A percentile compares a stretch with the other conserved stretches of the same genome.
Evolutionary conservation across 2,888 invertebrate genomes (phyloP).

Genomic region (Cataglyphis cursor): DNA sequence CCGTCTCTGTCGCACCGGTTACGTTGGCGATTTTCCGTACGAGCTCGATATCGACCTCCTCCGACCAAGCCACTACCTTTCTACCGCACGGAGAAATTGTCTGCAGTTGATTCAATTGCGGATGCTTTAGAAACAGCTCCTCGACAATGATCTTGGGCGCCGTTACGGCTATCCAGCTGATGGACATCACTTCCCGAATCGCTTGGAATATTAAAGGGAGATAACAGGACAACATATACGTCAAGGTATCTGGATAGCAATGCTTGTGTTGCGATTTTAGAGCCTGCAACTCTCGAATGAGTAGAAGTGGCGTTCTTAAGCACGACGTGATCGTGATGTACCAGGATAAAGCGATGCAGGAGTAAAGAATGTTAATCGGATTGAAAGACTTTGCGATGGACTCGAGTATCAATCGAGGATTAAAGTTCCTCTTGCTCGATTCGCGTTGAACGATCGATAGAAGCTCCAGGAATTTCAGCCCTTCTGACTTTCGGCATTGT

Average conservation of each 20-base stretch:
- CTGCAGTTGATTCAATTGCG: conserved; percentile 88
- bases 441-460: conserved; percentile 79
- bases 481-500: conserved; percentile 77
- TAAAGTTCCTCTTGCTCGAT: conserved; percentile 80
- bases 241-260: conserved; percentile 83
- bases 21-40: conserved; percentile 89
- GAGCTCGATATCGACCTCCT: conserved; percentile 88
- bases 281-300: conserved; percentile 86
- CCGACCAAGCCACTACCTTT: conserved; percentile 92
- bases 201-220: conserved; percentile 87
- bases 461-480: conserved; percentile 58
- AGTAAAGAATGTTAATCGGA: conserved; percentile 78
- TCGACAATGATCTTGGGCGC: conserved; percentile 88
- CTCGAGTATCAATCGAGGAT: conserved; percentile 67
- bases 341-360: conserved; percentile 80
- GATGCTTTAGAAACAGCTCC: conserved; percentile 89
- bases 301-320: conserved; percentile 84
- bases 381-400: conserved; percentile 81
- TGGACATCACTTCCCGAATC: conserved; percentile 86
- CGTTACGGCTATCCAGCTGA: conserved; percentile 85
- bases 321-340: conserved; percentile 79
- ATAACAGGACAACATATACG: conserved; percentile 83
- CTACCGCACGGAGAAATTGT: conserved; percentile 91
- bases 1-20: conserved; percentile 89
- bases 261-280: conserved; percentile 83